Conservation (phyloP, 2,113 vertebrate genomes). For the Saguinus imperator region DNA sequence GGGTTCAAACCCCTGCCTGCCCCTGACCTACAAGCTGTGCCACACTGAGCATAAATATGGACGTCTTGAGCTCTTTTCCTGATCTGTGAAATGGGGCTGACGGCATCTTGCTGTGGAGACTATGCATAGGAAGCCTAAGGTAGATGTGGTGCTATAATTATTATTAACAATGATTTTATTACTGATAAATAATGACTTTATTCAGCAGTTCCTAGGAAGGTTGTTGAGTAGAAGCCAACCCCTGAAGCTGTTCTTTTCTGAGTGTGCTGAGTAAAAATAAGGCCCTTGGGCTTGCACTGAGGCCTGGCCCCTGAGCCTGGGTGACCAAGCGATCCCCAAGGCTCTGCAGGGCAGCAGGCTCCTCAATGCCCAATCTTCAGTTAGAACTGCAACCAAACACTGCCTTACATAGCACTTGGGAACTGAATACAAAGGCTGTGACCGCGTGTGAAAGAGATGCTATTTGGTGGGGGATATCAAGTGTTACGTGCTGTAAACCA, state of each 20-base stretch:
- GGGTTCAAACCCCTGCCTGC: not conserved
- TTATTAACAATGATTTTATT: not conserved
- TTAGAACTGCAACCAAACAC: not conserved
- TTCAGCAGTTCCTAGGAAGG: not conserved
- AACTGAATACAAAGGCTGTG: not conserved
- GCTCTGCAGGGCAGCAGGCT: too few relatives aligned
- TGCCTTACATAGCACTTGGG: rapidly evolving
- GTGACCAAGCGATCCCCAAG: not conserved
- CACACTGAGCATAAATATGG: not conserved
- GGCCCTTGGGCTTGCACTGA: not conserved
- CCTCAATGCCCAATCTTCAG: rapidly evolving
- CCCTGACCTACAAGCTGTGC: not conserved
- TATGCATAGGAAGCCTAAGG: not conserved
- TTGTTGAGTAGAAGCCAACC: not conserved
- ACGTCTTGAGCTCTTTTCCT: not conserved
- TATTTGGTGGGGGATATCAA: not conserved
- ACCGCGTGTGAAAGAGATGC: not conserved
- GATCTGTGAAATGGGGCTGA: not conserved
- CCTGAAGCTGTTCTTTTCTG: not conserved
- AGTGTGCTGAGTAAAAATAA: not conserved
- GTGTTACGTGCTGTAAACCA: not conserved
- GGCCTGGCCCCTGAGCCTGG: not conserved
- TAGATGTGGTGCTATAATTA: not conserved
- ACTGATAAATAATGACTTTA: not conserved
- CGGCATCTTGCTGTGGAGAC: not conserved